A percentile compares a stretch with the other conserved stretches of the same genome.
Conservation (phyloP, 2,888 invertebrate genomes). For the Allophyes oxyacanthae region DNA sequence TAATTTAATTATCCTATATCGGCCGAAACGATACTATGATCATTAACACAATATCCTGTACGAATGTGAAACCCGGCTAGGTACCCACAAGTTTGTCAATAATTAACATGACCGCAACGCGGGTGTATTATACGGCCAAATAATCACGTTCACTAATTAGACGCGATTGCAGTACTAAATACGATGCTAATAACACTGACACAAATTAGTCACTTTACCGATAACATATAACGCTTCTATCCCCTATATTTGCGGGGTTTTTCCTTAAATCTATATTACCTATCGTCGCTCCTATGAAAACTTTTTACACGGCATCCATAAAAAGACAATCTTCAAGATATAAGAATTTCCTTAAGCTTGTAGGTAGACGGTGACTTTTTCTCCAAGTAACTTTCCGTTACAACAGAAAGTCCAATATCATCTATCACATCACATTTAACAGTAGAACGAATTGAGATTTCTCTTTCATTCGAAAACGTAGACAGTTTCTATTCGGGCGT, state of each 20-base stretch:
- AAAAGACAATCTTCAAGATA: constrained; percentile 61
- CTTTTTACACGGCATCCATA: constrained; percentile 57
- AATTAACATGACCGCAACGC: constrained; percentile 64
- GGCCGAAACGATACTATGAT: constrained; percentile 56
- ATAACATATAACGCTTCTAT: constrained; percentile 11
- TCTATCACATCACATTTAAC: constrained; percentile 74
- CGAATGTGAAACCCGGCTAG: constrained; percentile 40
- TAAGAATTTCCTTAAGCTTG: constrained; percentile 57
- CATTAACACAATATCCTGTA: constrained; percentile 57
- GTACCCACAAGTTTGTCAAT: constrained; percentile 61
- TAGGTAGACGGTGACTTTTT: constrained; percentile 56
- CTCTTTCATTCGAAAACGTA: constrained; percentile 56
- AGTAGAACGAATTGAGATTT: constrained; percentile 66
- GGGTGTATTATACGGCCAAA: constrained; percentile 58
- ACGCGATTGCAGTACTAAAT: constrained; percentile 60
- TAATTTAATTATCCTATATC: constrained; percentile 56
- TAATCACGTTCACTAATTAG: constrained; percentile 64
- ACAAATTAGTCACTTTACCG: constrained; percentile 41
- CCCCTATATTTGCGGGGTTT: background rate
- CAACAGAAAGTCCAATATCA: constrained; percentile 70
- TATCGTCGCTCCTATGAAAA: constrained; percentile 50
- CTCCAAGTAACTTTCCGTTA: constrained; percentile 52
- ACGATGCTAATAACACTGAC: constrained; percentile 51
- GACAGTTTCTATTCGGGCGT: constrained; percentile 54
- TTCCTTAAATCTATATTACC: constrained; percentile 29